phyloP scores from a whole-genome alignment of 2,113 vertebrate species.

The Symphodus melops region DNA sequence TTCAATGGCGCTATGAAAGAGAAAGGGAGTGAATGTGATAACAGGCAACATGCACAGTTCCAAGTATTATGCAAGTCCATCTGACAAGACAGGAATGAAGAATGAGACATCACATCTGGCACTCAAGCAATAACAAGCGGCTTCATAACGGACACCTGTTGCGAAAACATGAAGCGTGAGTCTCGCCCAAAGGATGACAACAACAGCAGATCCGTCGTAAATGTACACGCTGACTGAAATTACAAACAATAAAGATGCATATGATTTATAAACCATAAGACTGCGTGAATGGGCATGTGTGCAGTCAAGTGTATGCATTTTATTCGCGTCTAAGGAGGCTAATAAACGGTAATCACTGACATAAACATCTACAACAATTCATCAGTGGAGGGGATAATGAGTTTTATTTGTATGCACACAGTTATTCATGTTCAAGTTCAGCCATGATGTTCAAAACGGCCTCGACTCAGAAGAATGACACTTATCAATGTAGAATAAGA shows the following conservation, averaged over 20 bases:
- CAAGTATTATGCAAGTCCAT: background rate
- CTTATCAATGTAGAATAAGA: conserved; percentile 13
- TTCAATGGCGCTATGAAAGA: background rate
- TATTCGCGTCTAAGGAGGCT: background rate
- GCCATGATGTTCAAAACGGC: conserved; percentile 5
- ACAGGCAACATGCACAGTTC: background rate
- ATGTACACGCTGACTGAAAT: background rate
- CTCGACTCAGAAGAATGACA: background rate
- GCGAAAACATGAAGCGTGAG: background rate
- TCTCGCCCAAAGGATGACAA: background rate
- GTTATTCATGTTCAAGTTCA: background rate
- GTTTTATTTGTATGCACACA: background rate
- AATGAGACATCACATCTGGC: conserved; percentile 27
- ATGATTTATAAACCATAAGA: background rate
- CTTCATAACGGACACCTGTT: background rate
- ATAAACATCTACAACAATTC: background rate
- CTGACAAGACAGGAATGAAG: background rate
- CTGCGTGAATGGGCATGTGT: too few relatives aligned
- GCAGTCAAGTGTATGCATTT: too few relatives aligned
- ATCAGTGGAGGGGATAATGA: background rate
- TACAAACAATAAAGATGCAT: background rate
- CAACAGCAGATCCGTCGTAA: background rate
- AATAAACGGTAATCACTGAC: background rate
- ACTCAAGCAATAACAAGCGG: conserved; percentile 1
- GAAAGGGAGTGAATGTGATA: background rate